Conservation (phyloP, 53 echinoderm and acorn worm genomes). For the Echinarachnius parma region DNA sequence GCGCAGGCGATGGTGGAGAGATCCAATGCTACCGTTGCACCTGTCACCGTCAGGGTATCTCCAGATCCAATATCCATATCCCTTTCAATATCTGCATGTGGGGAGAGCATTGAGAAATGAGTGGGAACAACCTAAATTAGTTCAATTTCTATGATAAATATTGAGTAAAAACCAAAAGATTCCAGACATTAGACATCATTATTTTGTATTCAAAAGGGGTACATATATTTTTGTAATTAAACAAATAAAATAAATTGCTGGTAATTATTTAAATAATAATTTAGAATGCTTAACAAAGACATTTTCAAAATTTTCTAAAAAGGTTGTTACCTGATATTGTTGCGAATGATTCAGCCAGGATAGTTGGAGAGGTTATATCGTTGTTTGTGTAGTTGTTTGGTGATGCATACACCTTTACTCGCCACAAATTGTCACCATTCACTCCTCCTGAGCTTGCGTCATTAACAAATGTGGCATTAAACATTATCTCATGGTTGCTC, state of each 20-base stretch:
- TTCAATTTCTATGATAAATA: too few relatives aligned
- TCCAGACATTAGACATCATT: too few relatives aligned
- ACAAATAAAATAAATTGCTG: too few relatives aligned
- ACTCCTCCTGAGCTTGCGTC: constrained; percentile 18
- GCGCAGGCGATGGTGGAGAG: constrained; percentile 22
- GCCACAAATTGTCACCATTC: constrained; percentile 12
- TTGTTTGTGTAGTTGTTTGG: neutral
- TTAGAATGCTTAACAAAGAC: too few relatives aligned
- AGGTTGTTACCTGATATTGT: neutral
- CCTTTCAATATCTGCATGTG: neutral
- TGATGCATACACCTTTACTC: constrained; percentile 9
- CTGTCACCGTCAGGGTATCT: neutral
- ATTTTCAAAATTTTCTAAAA: neutral
- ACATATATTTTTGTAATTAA: too few relatives aligned
- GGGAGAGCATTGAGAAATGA: too few relatives aligned
- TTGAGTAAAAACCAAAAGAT: too few relatives aligned
- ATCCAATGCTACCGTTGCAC: constrained; percentile 3
- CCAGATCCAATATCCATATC: constrained; percentile 16
- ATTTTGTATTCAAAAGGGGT: too few relatives aligned
- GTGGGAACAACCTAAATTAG: too few relatives aligned
- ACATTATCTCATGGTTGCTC: neutral
- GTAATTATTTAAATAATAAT: too few relatives aligned
- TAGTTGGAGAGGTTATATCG: too few relatives aligned
- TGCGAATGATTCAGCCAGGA: too few relatives aligned
- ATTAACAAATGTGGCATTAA: neutral